phyloP scores from a whole-genome alignment of 2,797 vertebrate genomes.

The Hydrocynus forskahlii region DNA sequence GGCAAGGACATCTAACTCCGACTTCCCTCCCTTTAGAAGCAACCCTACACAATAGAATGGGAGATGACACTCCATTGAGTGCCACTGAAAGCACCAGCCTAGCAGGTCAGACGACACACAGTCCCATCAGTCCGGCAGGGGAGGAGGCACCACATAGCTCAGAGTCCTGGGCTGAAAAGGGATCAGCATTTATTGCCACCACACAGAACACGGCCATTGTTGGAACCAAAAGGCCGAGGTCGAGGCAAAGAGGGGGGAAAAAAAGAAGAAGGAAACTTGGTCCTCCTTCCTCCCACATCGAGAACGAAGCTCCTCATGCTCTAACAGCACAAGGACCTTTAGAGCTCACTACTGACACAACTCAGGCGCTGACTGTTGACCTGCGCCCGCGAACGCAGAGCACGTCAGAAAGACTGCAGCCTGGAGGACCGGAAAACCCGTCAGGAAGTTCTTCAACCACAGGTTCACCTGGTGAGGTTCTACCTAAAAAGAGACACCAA shows the following conservation, averaged over 20 bases:
- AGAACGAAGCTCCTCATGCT: slow-evolving; percentile 37
- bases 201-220: slow-evolving; percentile 55
- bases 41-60: neutral
- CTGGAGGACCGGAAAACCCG: slow-evolving; percentile 32
- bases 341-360: slow-evolving; percentile 14
- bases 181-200: slow-evolving; percentile 31
- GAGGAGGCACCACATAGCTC: slow-evolving; percentile 52
- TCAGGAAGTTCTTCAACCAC: slow-evolving; percentile 46
- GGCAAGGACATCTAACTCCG: slow-evolving; percentile 54
- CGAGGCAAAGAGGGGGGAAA: slow-evolving; percentile 56
- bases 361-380: neutral
- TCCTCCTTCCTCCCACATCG: slow-evolving; percentile 35
- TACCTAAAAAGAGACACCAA: slow-evolving; percentile 42
- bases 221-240: slow-evolving; percentile 65
- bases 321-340: slow-evolving; percentile 41
- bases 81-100: slow-evolving; percentile 30
- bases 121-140: slow-evolving; percentile 26
- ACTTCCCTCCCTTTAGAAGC: slow-evolving; percentile 24
- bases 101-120: slow-evolving; percentile 34
- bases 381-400: neutral
- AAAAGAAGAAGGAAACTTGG: slow-evolving; percentile 63
- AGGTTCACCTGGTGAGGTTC: slow-evolving; percentile 23
- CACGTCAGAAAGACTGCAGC: slow-evolving; percentile 38
- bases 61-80: slow-evolving; percentile 28
- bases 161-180: slow-evolving; percentile 51